Base-by-base conservation (phyloP, 2,888 invertebrate species). In the Acrobasis repandana region DNA sequence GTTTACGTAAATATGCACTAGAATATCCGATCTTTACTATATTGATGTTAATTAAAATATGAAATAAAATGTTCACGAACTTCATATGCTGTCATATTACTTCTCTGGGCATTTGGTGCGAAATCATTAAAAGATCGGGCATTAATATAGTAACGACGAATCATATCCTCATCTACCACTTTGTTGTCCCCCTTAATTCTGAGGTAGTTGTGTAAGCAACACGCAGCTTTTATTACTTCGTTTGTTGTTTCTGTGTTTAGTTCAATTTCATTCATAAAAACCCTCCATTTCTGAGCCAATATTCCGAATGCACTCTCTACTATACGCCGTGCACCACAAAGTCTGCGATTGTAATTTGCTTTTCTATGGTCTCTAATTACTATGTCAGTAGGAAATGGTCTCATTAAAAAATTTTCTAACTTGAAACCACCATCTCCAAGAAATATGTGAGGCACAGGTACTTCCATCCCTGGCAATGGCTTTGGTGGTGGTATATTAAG, bases 341-440 rank as follows among this genome's bases (percentile, higher is more conserved):
- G 62, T 62, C 58, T 62, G 11, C 16, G n/a, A 62, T 62, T 62
- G 16, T 62, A 62, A 43, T 38, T 60, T 36, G n/a, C 9, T 62
- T 62, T 62, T 62, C 62, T 60, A 33, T 62, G 15, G 16, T 51
- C 48, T 8, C 16, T 14, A 15, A 48, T 48, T 9, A 16, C 51
- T 38, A 43, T 38, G 20, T 52, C 34, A 58, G 38, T 60, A 46
- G 62, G 57, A 36, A 56, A 63, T 14, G 63, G 65, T n/a, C 63
- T 15, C 63, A 65, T 61, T 20, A 64, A 38, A 61, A 60, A 60
- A 51, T 11, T 43, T 38, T 56, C 36, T 56, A 61, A 52, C 38
- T 51, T 36, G 15, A 77, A 76, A 54, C 74, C 75, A 58, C 67
- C 72, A 73, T 76, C 71, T 36, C 64, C 72, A 10, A 70, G 65